Base-by-base conservation (phyloP, 1,140 invertebrate species). In the Bombus breviceps region DNA sequence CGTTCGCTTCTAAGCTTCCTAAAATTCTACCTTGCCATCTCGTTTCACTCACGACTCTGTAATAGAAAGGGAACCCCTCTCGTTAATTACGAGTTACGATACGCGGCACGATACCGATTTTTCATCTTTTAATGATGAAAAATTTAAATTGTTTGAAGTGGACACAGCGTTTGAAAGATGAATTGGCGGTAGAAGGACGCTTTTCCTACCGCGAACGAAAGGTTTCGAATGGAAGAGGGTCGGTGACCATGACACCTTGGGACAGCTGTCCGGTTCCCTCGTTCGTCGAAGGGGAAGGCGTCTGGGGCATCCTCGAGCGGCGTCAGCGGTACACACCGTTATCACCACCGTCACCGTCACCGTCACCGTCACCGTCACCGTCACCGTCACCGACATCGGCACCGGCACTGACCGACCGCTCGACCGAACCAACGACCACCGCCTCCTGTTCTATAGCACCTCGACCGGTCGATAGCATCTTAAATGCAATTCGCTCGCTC, bases 401-500 rank as follows among this genome's bases (percentile, higher is more conserved):
- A 39, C 3, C 25, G 37, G 32, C 13, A 43, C 57, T 22, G 47
- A 18, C 74, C 71, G 47, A 53, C 47, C 47, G 47, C 47, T 53
- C 47, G 5, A 53, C 47, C 47, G 18, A 53, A 68, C 22, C 41
- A 22, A 32, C 72, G 4, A 41, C 76, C 41, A 62, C 76, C 80
- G 43, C 75, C 66, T 85, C 62, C 64, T 62, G 53, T 76, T 85
- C 87, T 74, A 81, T 86, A 87, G 88, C 68, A 84, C 80, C 76
- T 84, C 32, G 59, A 81, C 34, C 81, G 68, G 43, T 77, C 90
- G 92, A 93, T 92, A 89, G 77, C 64, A 92, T 92, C 92, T 91
- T 89, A 82, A 92, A 90, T 90, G 88, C 89, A 88, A 90, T 90
- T 91, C 90, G 89, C 86, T 86, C 81, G 87, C 62, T 74, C 75